Conservation (phyloP, 1,140 invertebrate genomes). For the Achatina immaculata region DNA sequence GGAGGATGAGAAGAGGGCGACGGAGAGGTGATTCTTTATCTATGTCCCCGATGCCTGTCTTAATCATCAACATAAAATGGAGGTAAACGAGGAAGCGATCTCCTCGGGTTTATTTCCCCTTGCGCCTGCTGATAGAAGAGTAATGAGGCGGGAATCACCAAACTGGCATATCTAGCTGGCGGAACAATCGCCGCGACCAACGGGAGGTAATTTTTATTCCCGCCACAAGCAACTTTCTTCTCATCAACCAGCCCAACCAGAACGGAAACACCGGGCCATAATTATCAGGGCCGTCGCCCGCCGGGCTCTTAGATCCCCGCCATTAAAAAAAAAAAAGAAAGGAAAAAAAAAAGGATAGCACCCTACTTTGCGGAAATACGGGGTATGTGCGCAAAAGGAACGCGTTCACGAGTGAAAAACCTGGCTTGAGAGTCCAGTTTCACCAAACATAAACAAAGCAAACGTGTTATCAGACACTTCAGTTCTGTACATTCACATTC, state of each 20-base stretch:
- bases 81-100: neutral
- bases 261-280: neutral
- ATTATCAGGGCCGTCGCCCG: neutral
- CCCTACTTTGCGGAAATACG: neutral
- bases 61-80: neutral
- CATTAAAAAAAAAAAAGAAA: too few relatives aligned
- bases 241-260: neutral
- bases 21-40: too few relatives aligned
- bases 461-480: neutral
- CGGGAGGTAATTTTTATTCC: neutral
- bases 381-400: neutral
- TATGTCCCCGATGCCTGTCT: neutral
- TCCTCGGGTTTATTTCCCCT: neutral
- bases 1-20: neutral
- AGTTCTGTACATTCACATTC: neutral
- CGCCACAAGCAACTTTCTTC: neutral
- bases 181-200: constrained; percentile 8
- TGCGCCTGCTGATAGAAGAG: neutral
- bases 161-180: neutral
- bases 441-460: neutral
- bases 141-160: neutral
- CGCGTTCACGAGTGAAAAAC: neutral
- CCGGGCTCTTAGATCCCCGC: neutral
- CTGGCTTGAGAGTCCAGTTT: neutral
- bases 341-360: neutral